Conservation (phyloP, 2,888 invertebrate species). For the Busseola fusca region DNA sequence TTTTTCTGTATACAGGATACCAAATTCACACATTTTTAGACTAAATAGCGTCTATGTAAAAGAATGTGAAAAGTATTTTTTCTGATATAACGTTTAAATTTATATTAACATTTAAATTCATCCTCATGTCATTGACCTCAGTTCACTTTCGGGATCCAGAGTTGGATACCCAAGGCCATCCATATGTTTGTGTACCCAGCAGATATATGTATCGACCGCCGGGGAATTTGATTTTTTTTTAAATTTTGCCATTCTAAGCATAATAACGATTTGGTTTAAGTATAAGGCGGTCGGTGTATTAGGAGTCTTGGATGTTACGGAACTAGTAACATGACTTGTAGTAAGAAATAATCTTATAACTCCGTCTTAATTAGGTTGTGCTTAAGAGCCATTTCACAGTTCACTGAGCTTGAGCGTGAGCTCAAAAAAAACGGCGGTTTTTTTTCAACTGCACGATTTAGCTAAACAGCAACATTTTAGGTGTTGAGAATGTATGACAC, state of each 20-base stretch:
- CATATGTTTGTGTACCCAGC: neutral
- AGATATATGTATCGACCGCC: too few relatives aligned
- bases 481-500: too few relatives aligned
- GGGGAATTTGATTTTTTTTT: neutral
- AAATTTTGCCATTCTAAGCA: neutral
- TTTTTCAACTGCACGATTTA: too few relatives aligned
- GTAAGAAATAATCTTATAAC: neutral
- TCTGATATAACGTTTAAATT: too few relatives aligned
- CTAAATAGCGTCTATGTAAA: neutral
- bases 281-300: neutral
- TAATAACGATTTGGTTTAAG: neutral
- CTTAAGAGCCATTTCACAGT: neutral
- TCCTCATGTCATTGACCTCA: conserved; percentile 5
- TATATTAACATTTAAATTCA: conserved; percentile 10
- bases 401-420: too few relatives aligned
- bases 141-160: conserved; percentile 12
- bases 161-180: conserved; percentile 27
- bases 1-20: neutral
- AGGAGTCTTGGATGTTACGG: neutral
- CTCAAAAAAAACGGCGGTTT: too few relatives aligned
- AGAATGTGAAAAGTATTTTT: neutral
- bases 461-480: too few relatives aligned
- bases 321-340: neutral
- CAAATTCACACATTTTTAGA: neutral
- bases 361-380: neutral